phyloP scores from a whole-genome alignment of 2,888 invertebrate species.

The Galerucella pusilla region DNA sequence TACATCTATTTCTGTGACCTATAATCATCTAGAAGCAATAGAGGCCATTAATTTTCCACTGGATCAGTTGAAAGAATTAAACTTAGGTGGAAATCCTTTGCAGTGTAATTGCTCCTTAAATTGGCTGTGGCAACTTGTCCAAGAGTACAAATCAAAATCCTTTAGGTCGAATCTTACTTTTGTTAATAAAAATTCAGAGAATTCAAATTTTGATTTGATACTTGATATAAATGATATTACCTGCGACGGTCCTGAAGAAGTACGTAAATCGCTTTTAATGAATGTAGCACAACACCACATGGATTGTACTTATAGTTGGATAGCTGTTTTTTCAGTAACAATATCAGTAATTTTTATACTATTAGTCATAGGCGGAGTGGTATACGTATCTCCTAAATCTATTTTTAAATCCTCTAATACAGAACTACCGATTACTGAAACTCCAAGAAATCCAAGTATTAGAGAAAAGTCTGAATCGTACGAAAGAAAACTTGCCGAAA shows the following conservation, averaged over 20 bases:
- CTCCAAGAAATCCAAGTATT: slow-evolving; percentile 43
- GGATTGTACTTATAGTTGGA: slow-evolving; percentile 73
- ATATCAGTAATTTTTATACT: slow-evolving; percentile 57
- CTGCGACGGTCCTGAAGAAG: slow-evolving; percentile 71
- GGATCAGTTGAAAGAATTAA: slow-evolving; percentile 79
- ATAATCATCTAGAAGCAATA: slow-evolving; percentile 79
- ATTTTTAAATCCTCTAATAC: slow-evolving; percentile 53
- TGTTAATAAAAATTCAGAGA: slow-evolving; percentile 54
- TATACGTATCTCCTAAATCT: slow-evolving; percentile 59
- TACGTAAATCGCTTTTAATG: slow-evolving; percentile 68
- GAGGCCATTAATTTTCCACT: slow-evolving; percentile 86
- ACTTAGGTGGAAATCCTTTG: slow-evolving; percentile 85
- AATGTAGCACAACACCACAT: slow-evolving; percentile 73
- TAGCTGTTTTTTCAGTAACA: slow-evolving; percentile 70
- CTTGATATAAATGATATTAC: slow-evolving; percentile 71
- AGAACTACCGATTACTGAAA: slow-evolving; percentile 50
- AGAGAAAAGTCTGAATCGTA: slow-evolving; percentile 51
- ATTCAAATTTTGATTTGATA: slow-evolving; percentile 59
- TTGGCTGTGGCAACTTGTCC: slow-evolving; percentile 84
- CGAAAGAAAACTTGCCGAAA: slow-evolving; percentile 56
- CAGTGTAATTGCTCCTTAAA: slow-evolving; percentile 88
- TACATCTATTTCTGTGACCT: slow-evolving; percentile 79
- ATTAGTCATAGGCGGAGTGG: slow-evolving; percentile 55
- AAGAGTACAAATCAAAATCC: slow-evolving; percentile 55
- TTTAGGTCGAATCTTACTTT: slow-evolving; percentile 34